Evolutionary conservation across 2,888 invertebrate species (phyloP), one percentile per base, ranked within the genome.

Genomic region (Gymnosoma rotundatum): DNA sequence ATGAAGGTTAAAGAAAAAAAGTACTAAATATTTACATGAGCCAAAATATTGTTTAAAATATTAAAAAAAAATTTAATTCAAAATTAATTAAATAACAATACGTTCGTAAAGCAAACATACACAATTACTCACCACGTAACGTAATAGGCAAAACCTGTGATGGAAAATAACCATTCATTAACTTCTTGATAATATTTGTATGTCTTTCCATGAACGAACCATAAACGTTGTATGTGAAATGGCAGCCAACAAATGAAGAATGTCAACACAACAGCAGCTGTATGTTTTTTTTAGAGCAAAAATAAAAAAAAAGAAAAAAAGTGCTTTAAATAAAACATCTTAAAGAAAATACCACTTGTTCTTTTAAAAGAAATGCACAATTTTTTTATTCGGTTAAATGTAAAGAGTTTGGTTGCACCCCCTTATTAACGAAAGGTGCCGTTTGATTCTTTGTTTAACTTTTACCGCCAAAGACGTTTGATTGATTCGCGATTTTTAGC

Each of bases 231-330:
- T 85, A 96, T 95, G 93, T 98, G 98, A 93, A 98, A 98, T 38
- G 98, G 98, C 0, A 98, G 97, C 98, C 98, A 98, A 92, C 98
- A 98, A 14, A 98, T 93, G 93, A 98, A 98, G 93, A 98, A 98
- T 45, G 97, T 96, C 9, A 98, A 94, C 73, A 98, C 98, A 25
- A 98, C 98, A 3, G 97, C 97, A 87, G 97, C 98, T 98, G 93
- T 16, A 79, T 83, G 18, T 63, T 69, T n/a, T n/a, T n/a, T n/a
- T n/a, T n/a, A n/a, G n/a, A n/a, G n/a, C n/a, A 9, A 52, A 48
- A 7, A n/a, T 60, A 6, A 64, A 32, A 61, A 20, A 48, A 48
- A n/a, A 7, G 4, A n/a, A n/a, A 1, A n/a, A 48, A 48, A 7
- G 16, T 7, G 6, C 8, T 5, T 7, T 5, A 32, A 32, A 7